Base-by-base conservation (phyloP, 1,140 invertebrate species). In the Helicoverpa zea region DNA sequence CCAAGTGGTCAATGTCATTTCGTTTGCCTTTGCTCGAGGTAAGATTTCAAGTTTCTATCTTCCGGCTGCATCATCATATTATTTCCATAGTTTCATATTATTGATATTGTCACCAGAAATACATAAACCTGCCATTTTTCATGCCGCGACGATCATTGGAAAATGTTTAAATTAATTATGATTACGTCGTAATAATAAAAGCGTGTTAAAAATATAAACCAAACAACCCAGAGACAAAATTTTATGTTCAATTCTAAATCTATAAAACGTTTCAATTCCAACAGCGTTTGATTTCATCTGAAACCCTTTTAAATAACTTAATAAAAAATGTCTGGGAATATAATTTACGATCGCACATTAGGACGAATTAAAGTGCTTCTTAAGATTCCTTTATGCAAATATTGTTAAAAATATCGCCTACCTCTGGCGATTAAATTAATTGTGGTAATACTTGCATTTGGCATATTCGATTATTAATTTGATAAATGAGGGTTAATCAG, bases 341-440 rank as follows among this genome's bases (percentile, higher is more conserved):
- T 91, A 93, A 88, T 87, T 91, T 89, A 90, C 86, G 82, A 81
- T 64, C 86, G 81, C 35, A 87, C 86, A 85, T 91, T 90, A 84
- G 82, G 87, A 79, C 72, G 85, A 87, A 87, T 86, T 86, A 90
- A 90, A 90, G 86, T 79, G 90, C 91, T 91, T 89, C 92, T 91
- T 92, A 90, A 89, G 89, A 89, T 90, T 86, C 86, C 85, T 91
- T 91, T 91, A 92, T 92, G 92, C 89, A 91, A 93, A 93, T 93
- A 87, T 88, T 86, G 82, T 83, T 79, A 86, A 90, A 87, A 89
- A 89, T 89, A 88, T 83, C 82, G 35, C 70, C 61, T 82, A 83
- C 82, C 80, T 86, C 79, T 81, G 18, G 43, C 64, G 75, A 83
- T 84, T 92, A 90, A 81, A 94, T 94, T 91, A 92, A 94, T 93